Evolutionary conservation across 2,888 invertebrate genomes (phyloP), one percentile per base, ranked within the genome.

Genomic region (Hydrotaea cyrtoneurina): DNA sequence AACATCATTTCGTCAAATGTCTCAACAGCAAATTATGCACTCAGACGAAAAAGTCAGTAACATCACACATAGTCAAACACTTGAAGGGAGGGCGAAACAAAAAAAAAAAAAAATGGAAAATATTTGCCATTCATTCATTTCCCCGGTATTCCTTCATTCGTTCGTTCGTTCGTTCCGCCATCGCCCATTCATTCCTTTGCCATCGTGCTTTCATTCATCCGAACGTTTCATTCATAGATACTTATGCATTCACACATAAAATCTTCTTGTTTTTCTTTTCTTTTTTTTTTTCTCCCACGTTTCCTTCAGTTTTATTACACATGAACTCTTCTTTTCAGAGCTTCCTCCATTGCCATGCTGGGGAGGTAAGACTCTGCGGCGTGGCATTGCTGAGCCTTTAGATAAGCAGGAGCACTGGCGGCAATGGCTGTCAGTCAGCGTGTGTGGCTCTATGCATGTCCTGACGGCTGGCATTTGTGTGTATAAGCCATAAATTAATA

Each of bases 11-110:
- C 43, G 46, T 62, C 59, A 75, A 77, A 59, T 82, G 82, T 85
- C 79, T 85, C 79, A 82, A 90, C 79, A 77, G 79, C 85, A 85
- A 80, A 85, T 85, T 85, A 85, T 85, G 76, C 85, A 85, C 85
- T 82, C 85, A 82, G 79, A 80, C 82, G 73, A 90, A 89, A 90
- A 90, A 89, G 90, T 89, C 90, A 89, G 90, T 88, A 86, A 90
- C 59, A 74, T 76, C 46, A 78, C 36, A 59, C 53, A 59, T 39
- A 55, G 43, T 53, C 23, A 57, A 88, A 57, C 78, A 80, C 69
- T 78, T 78, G 53, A 72, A 36, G 66, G 13, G 26, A 39, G 31
- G 39, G 17, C 23, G 55, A 36, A 23, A 15, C 43, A 62, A 62
- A 8, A 26, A 57, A 57, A n/a, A n/a, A n/a, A n/a, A n/a, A n/a